Conservation (phyloP, 2,113 vertebrate genomes). For the Rhinolophus sinicus region DNA sequence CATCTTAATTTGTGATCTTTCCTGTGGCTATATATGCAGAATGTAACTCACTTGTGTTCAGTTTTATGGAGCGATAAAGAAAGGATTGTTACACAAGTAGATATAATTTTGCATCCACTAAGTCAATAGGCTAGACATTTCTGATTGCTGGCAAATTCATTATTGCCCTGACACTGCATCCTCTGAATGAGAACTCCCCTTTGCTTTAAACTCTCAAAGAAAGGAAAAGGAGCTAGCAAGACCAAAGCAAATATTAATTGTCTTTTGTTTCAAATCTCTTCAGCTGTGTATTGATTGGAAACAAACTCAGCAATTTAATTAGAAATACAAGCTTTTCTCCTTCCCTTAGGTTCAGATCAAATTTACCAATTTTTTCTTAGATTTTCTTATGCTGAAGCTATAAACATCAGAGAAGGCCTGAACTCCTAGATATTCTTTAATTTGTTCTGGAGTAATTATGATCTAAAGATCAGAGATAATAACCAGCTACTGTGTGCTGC, state of each 20-base stretch:
- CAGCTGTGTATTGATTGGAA: slow-evolving; percentile 68
- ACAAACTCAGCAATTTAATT: slow-evolving; percentile 71
- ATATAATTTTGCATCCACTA: slow-evolving; percentile 39
- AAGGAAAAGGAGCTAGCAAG: slow-evolving; percentile 8
- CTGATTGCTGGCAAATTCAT: slow-evolving; percentile 49
- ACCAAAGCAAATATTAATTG: slow-evolving; percentile 68
- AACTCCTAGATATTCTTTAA: slow-evolving; percentile 31
- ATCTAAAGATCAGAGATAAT: slow-evolving; percentile 40
- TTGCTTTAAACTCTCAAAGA: slow-evolving; percentile 50
- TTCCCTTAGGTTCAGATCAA: slow-evolving; percentile 68
- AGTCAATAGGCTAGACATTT: slow-evolving; percentile 32
- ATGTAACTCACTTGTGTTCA: slow-evolving; percentile 34
- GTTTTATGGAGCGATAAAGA: slow-evolving; percentile 1
- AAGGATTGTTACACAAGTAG: slow-evolving; percentile 4
- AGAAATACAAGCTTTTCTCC: slow-evolving; percentile 58
- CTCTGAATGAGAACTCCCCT: slow-evolving; percentile 31
- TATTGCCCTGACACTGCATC: not conserved
- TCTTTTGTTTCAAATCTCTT: slow-evolving; percentile 65
- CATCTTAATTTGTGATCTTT: slow-evolving; percentile 62
- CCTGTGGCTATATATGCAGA: slow-evolving; percentile 8
- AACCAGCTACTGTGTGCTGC: not conserved
- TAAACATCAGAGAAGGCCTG: slow-evolving; percentile 34
- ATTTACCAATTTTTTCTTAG: slow-evolving; percentile 9
- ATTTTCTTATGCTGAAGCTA: slow-evolving; percentile 52
- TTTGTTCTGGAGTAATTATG: slow-evolving; percentile 43